These are phyloP conservation scores for Drosophila antonietae DNA, from an alignment of 2,888 invertebrate species.

Conservation along the genomic window DNA sequence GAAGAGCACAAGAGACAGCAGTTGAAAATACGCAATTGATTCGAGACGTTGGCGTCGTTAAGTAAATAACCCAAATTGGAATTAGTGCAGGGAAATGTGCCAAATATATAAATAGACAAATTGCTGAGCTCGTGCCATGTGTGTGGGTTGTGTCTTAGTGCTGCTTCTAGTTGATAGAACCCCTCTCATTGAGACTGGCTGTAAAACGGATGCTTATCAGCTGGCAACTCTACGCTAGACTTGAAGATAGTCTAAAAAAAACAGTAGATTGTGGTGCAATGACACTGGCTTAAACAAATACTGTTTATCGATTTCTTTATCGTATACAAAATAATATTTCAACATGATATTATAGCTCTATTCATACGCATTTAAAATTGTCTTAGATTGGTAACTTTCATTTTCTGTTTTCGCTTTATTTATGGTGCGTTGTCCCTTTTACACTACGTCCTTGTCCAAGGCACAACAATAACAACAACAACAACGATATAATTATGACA, in stretches of 20 bases:
- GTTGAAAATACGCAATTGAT: slow-evolving; percentile 58
- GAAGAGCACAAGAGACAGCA: slow-evolving; percentile 31
- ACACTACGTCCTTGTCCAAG: slow-evolving; percentile 32
- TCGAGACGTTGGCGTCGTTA: slow-evolving; percentile 53
- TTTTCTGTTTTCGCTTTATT: background rate
- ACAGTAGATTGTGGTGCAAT: slow-evolving; percentile 17
- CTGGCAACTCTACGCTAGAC: background rate
- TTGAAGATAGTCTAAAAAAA: slow-evolving; percentile 6
- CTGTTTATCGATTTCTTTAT: slow-evolving; percentile 10
- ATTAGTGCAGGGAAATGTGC: slow-evolving; percentile 70
- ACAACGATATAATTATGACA: slow-evolving; percentile 48
- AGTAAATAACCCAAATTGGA: slow-evolving; percentile 74
- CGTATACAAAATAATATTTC: background rate
- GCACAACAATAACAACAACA: slow-evolving; percentile 27
- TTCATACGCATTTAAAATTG: slow-evolving; percentile 2
- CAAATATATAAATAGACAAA: slow-evolving; percentile 71
- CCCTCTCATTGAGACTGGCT: slow-evolving; percentile 10
- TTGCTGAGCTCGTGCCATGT: slow-evolving; percentile 50
- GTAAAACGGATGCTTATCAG: slow-evolving; percentile 12
- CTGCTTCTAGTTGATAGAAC: slow-evolving; percentile 14
- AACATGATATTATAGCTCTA: background rate
- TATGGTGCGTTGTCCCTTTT: slow-evolving; percentile 6
- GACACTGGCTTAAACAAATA: slow-evolving; percentile 11
- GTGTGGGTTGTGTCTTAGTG: slow-evolving; percentile 21
- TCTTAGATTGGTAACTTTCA: slow-evolving; percentile 20